A percentile compares a stretch with the other conserved stretches of the same genome.
phyloP scores from a whole-genome alignment of 2,888 invertebrate genomes.

The Pachymerium ferrugineum region DNA sequence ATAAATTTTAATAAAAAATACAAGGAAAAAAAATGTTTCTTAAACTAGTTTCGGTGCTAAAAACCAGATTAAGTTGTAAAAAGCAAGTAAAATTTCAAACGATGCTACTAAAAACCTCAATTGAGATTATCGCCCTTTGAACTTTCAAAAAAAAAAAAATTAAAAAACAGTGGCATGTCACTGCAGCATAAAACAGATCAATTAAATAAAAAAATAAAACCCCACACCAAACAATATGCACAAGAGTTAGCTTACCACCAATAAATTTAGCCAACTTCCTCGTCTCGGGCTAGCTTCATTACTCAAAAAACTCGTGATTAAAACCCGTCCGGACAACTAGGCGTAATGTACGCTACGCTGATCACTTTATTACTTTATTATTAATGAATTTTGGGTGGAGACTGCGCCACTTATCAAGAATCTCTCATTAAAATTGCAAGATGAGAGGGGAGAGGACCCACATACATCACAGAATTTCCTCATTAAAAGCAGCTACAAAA shows the following conservation, averaged over 20 bases:
- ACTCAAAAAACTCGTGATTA: constrained; percentile 25
- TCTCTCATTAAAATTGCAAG: constrained; percentile 32
- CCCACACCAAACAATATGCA: no score
- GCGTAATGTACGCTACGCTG: constrained; percentile 27
- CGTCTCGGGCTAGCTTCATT: not conserved
- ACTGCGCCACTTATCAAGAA: constrained; percentile 28
- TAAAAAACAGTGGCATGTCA: no score
- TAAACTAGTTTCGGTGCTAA: no score
- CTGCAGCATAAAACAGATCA: no score
- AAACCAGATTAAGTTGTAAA: no score
- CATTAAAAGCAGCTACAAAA: constrained; percentile 24
- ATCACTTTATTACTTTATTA: constrained; percentile 31
- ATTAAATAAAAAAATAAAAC: no score
- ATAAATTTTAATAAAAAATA: no score
- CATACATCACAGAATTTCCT: constrained; percentile 32
- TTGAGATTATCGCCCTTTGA: no score
- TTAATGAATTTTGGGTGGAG: constrained; percentile 32
- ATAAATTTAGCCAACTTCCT: constrained; percentile 25
- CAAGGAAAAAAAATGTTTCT: no score
- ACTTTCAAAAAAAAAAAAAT: no score
- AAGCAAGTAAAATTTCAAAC: no score
- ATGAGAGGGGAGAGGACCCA: constrained; percentile 4
- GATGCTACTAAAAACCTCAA: no score
- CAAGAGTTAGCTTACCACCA: not conserved
- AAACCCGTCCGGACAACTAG: constrained; percentile 27